phyloP scores from a whole-genome alignment of 1,140 invertebrate genomes.

The Tetranychus urticae region DNA sequence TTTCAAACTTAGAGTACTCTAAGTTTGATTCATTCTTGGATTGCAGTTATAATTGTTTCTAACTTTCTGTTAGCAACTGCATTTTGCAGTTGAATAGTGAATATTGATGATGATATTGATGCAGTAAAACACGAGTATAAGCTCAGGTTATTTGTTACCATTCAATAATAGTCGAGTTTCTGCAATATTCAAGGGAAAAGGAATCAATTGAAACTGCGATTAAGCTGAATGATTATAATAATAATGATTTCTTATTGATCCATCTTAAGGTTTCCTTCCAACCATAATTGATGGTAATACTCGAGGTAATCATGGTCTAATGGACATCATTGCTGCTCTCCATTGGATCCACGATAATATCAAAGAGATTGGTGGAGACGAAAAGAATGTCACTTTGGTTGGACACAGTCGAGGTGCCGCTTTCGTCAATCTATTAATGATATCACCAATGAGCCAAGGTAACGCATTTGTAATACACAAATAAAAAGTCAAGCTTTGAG shows the following conservation, averaged over 20 bases:
- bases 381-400: slow-evolving; percentile 67
- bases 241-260: background rate
- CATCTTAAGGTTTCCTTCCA: slow-evolving; percentile 9
- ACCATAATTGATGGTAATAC: slow-evolving; percentile 6
- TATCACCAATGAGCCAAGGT: slow-evolving; percentile 77
- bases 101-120: too few relatives aligned
- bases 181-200: too few relatives aligned
- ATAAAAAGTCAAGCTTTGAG: too few relatives aligned
- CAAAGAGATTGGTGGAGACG: slow-evolving; percentile 67
- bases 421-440: slow-evolving; percentile 77
- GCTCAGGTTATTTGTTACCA: too few relatives aligned
- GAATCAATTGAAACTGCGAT: too few relatives aligned
- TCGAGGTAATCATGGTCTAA: slow-evolving; percentile 60
- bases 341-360: slow-evolving; percentile 89
- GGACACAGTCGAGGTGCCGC: slow-evolving; percentile 86
- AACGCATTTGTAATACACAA: slow-evolving; percentile 1
- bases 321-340: slow-evolving; percentile 79
- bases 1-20: too few relatives aligned
- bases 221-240: background rate
- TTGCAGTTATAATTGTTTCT: too few relatives aligned
- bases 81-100: too few relatives aligned
- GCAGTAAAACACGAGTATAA: too few relatives aligned
- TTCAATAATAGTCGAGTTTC: too few relatives aligned
- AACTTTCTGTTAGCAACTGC: too few relatives aligned
- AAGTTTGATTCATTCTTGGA: too few relatives aligned